Conservation (phyloP, 2,797 vertebrate species). For the Poecile montanus region DNA sequence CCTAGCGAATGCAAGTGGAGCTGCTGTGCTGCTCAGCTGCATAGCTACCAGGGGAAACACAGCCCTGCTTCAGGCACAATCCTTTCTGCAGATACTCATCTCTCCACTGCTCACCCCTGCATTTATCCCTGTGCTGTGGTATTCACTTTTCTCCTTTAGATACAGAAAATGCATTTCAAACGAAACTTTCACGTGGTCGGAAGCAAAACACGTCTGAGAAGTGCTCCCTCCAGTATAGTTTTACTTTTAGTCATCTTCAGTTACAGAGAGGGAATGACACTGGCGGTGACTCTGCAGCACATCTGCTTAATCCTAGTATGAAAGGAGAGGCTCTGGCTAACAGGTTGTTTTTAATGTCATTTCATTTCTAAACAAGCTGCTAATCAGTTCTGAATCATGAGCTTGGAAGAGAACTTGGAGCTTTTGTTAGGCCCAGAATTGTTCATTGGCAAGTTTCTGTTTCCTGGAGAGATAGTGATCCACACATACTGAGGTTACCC, state of each 20-base stretch:
- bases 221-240: not conserved
- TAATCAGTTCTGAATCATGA: slow-evolving; percentile 25
- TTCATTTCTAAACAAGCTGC: slow-evolving; percentile 30
- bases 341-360: slow-evolving; percentile 12
- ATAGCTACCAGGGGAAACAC: not conserved
- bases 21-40: not conserved
- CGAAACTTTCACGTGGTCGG: not conserved
- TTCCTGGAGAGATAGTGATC: not conserved
- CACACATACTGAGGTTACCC: not conserved
- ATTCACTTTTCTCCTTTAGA: not conserved
- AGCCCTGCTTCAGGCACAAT: not conserved
- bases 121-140: not conserved
- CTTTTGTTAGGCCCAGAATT: not conserved
- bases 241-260: slow-evolving; percentile 13
- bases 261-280: not conserved
- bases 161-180: not conserved
- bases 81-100: not conserved
- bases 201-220: not conserved
- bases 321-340: slow-evolving; percentile 19
- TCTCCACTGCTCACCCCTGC: not conserved
- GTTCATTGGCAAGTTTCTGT: not conserved
- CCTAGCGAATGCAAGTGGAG: not conserved
- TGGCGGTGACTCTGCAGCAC: not conserved
- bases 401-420: not conserved
- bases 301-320: slow-evolving; percentile 18